These are phyloP conservation scores for Dendrophyllia cribrosa DNA, from an alignment of 64 coral and sea anemone species.

Conservation along the genomic window DNA sequence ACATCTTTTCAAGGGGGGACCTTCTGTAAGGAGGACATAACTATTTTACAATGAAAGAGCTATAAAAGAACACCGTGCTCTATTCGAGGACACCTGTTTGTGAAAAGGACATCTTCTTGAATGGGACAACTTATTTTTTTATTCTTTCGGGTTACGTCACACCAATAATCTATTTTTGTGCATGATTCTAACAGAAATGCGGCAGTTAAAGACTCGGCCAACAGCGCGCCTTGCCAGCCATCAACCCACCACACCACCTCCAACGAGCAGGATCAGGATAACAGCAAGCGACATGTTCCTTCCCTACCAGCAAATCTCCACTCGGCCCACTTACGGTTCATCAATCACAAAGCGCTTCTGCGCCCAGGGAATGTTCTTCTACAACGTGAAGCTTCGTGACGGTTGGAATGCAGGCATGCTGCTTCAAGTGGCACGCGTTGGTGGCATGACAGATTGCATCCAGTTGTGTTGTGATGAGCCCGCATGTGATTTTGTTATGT, in stretches of 20 bases:
- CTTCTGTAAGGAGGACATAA: too few species aligned
- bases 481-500: constrained; percentile 83
- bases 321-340: background rate
- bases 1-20: too few species aligned
- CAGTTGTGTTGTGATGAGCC: constrained; percentile 70
- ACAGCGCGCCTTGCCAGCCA: background rate
- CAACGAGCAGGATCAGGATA: constrained; percentile 3
- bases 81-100: too few species aligned
- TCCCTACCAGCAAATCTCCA: constrained; percentile 34
- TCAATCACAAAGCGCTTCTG: constrained; percentile 49
- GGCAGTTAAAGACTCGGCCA: constrained; percentile 50
- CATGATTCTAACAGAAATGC: constrained; percentile 37
- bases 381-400: constrained; percentile 79
- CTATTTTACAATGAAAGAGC: too few species aligned
- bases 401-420: constrained; percentile 81
- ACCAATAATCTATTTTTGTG: background rate
- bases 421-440: constrained; percentile 32
- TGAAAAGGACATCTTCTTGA: too few species aligned
- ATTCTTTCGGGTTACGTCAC: too few species aligned
- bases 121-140: too few species aligned
- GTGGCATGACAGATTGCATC: constrained; percentile 83
- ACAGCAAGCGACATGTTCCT: constrained; percentile 46
- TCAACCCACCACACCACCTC: background rate
- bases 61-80: too few species aligned
- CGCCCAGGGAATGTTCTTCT: constrained; percentile 91